These are phyloP conservation scores for Pangasius macronema DNA, from an alignment of 2,797 vertebrate genomes.

Conservation along the genomic window DNA sequence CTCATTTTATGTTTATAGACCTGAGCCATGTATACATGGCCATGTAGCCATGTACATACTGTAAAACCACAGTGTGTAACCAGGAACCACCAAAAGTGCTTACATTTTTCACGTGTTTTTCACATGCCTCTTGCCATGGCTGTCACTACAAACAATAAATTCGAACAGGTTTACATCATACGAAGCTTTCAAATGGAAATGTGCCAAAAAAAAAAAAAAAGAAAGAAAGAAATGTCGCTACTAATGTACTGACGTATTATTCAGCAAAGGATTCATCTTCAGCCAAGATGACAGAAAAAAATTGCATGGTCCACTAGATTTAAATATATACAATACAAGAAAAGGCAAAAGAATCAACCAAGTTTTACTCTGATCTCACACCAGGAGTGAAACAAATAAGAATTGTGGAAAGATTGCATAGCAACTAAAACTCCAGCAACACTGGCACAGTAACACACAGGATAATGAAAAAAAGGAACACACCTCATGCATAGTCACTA, in stretches of 20 bases:
- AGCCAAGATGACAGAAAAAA: constrained; percentile 16
- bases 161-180: constrained; percentile 53
- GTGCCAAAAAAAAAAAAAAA: neutral
- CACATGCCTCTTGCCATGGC: constrained; percentile 15
- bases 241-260: neutral
- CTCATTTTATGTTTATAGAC: constrained; percentile 34
- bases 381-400: constrained; percentile 7
- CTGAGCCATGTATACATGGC: constrained; percentile 13
- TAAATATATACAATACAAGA: neutral
- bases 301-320: neutral
- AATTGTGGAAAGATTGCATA: constrained; percentile 2
- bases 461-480: constrained; percentile 15
- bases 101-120: constrained; percentile 36
- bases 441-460: neutral
- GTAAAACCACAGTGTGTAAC: constrained; percentile 28
- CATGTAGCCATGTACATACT: constrained; percentile 34
- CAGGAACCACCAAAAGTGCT: constrained; percentile 34
- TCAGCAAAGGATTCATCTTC: constrained; percentile 1
- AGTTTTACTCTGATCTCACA: neutral
- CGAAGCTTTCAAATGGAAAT: neutral
- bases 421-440: neutral
- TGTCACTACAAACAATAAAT: constrained; percentile 40
- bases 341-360: neutral
- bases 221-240: neutral
- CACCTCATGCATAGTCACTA: neutral